Evolutionary conservation across 2,888 invertebrate genomes (phyloP).

Genomic region (Onchidella celtica): DNA sequence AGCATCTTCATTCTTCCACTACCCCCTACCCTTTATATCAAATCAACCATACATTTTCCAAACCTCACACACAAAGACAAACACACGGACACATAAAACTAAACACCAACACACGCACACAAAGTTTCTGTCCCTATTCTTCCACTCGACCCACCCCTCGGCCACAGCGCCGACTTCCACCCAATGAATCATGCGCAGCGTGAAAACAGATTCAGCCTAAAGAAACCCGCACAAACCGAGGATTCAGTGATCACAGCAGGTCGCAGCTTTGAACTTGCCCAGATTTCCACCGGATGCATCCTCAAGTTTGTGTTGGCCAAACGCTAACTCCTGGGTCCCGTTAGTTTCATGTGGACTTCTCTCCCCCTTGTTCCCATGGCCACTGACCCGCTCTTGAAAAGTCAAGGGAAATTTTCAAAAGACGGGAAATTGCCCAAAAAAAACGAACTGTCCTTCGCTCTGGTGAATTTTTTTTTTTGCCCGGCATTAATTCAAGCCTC

Average conservation of each 20-base stretch:
- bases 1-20: not conserved
- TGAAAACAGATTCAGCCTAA: not conserved
- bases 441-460: too few relatives aligned
- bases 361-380: not conserved
- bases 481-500: too few relatives aligned
- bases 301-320: constrained; percentile 3
- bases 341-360: not conserved
- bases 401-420: too few relatives aligned
- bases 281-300: not conserved
- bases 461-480: too few relatives aligned
- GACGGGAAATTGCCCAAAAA: too few relatives aligned
- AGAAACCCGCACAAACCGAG: not conserved
- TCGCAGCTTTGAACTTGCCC: not conserved
- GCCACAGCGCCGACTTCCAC: not conserved
- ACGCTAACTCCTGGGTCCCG: not conserved
- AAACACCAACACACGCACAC: too few relatives aligned
- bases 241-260: not conserved
- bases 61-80: too few relatives aligned
- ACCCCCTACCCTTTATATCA: not conserved
- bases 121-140: too few relatives aligned
- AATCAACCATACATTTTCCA: too few relatives aligned
- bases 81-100: too few relatives aligned
- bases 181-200: not conserved
- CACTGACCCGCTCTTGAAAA: too few relatives aligned
- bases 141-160: not conserved